Base-by-base conservation (phyloP, 2,797 vertebrate genomes). In the Acanthopagrus latus region DNA sequence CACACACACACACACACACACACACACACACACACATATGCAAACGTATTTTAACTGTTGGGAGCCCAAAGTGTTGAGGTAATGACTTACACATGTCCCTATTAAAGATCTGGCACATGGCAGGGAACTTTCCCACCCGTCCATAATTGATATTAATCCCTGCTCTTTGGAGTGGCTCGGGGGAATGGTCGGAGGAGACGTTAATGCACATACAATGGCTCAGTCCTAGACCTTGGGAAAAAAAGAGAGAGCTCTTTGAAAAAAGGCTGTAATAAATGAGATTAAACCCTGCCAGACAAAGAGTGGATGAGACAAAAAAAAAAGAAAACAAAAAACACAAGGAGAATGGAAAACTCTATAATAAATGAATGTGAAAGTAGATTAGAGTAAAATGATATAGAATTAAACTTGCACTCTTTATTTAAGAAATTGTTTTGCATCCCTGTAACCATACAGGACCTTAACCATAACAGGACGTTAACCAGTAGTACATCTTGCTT, bases 31-130 rank as follows among this genome's bases (percentile, higher is more conserved):
- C 69, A 33, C 29, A 29, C 29, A 33, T 46, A 76, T 5, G 7
- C 44, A 27, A 65, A 51, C 50, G 65, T 57, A 87, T 51, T 77
- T 68, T 69, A 73, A 86, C 70, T 72, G 81, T 82, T 81, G 51
- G 81, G 81, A 87, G 80, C 87, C 80, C 78, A 85, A 86, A 91
- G 91, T 92, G 92, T 93, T 85, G 86, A 90, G 85, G 90, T 95
- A 95, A 95, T 94, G 91, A 90, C 88, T 94, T 94, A 94, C 94
- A 95, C 94, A 93, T 94, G 93, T 94, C 92, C 93, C 90, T 86
- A 93, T 94, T 94, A 94, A 90, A 88, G 80, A 90, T 89, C 86
- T 93, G 92, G 93, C 91, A 91, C 90, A 92, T 90, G 81, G 89
- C 54, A 71, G 87, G 88, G 91, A 91, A 91, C 89, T 91, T 93